phyloP scores from a whole-genome alignment of 2,888 invertebrate genomes.

The Criorhina ranunculi region DNA sequence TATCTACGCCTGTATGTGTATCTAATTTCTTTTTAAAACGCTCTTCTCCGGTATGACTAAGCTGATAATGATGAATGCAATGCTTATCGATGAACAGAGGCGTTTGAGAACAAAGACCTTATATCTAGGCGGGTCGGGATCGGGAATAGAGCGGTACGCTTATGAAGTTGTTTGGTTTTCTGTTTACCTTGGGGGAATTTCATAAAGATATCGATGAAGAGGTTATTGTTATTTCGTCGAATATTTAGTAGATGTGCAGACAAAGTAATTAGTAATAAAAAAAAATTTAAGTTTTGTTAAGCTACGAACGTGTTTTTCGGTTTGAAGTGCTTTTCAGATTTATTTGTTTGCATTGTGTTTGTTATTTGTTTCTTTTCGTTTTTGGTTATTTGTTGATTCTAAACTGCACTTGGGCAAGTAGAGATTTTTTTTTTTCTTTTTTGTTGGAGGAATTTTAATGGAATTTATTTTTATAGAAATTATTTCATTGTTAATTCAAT shows the following conservation, averaged over 20 bases:
- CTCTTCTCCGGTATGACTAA: slow-evolving; percentile 22
- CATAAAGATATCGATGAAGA: slow-evolving; percentile 23
- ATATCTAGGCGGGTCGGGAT: neutral
- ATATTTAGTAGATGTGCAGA: slow-evolving; percentile 8
- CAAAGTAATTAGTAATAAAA: slow-evolving; percentile 32
- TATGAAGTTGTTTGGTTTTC: slow-evolving; percentile 4
- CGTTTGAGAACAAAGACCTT: slow-evolving; percentile 39
- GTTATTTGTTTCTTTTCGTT: slow-evolving; percentile 4
- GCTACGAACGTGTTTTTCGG: neutral
- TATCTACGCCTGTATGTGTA: neutral
- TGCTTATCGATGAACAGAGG: slow-evolving; percentile 38
- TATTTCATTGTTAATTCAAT: slow-evolving; percentile 33
- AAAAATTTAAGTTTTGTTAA: slow-evolving; percentile 3
- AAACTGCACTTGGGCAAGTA: slow-evolving; percentile 9
- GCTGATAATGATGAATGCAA: slow-evolving; percentile 60
- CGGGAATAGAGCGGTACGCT: neutral
- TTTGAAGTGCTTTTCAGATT: slow-evolving; percentile 2
- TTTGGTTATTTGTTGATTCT: slow-evolving; percentile 28
- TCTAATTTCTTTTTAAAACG: slow-evolving; percentile 6
- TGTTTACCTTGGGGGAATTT: slow-evolving; percentile 42
- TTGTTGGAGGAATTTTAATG: slow-evolving; percentile 5
- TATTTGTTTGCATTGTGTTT: slow-evolving; percentile 35
- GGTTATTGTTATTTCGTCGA: slow-evolving; percentile 1
- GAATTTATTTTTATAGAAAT: slow-evolving; percentile 28
- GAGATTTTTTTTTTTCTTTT: slow-evolving; percentile 3